Percentiles rank a stretch among this genome's conserved stretches.
Evolutionary conservation across 2,888 invertebrate species (phyloP).

Genomic region (Chrysotoxum bicinctum): DNA sequence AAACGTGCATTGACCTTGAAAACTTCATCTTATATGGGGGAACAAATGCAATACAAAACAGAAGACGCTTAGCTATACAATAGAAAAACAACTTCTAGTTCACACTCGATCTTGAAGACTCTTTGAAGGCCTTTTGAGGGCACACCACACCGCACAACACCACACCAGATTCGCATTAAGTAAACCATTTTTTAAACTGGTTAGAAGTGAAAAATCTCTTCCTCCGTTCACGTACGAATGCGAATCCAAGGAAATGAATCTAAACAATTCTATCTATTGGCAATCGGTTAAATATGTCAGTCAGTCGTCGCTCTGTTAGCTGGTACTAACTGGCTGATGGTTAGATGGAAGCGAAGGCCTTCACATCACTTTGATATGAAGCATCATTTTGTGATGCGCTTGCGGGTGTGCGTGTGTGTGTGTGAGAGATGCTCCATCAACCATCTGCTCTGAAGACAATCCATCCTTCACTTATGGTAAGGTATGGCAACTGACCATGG

Average conservation of each 20-base stretch:
- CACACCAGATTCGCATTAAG: slow-evolving; percentile 44
- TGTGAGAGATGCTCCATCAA: neutral
- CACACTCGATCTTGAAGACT: slow-evolving; percentile 34
- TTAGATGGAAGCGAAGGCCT: slow-evolving; percentile 53
- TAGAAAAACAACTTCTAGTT: slow-evolving; percentile 33
- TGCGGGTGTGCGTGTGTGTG: neutral
- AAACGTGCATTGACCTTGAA: slow-evolving; percentile 70
- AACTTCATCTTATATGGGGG: slow-evolving; percentile 37
- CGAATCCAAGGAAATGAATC: slow-evolving; percentile 64
- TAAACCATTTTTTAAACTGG: slow-evolving; percentile 60
- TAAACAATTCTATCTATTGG: slow-evolving; percentile 62
- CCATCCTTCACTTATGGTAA: slow-evolving; percentile 50
- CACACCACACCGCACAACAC: neutral
- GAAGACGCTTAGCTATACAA: neutral
- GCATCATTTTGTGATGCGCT: neutral
- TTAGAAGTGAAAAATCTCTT: slow-evolving; percentile 39
- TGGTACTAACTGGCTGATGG: neutral
- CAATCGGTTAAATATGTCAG: slow-evolving; percentile 72
- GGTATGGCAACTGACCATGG: slow-evolving; percentile 40
- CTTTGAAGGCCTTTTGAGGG: slow-evolving; percentile 59
- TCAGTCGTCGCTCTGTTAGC: slow-evolving; percentile 21
- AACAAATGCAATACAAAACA: neutral
- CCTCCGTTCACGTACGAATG: slow-evolving; percentile 7
- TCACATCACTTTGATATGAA: slow-evolving; percentile 50
- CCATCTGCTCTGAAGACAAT: slow-evolving; percentile 34